Evolutionary conservation across 2,888 invertebrate species (phyloP).

Genomic region (Rhogogaster chlorosoma): DNA sequence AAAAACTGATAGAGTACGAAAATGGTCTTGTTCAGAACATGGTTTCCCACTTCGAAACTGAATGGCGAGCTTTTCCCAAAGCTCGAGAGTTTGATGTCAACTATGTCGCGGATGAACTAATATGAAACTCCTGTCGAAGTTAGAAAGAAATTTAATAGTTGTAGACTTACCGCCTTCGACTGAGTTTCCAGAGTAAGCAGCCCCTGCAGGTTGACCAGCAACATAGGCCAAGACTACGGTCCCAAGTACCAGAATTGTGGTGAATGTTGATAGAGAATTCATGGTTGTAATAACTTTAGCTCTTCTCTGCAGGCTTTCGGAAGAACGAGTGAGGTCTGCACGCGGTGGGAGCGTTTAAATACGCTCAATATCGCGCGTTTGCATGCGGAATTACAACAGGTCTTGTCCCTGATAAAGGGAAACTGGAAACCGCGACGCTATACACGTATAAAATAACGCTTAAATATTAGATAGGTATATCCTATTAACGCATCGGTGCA

Average conservation of each 20-base stretch:
- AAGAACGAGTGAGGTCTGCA: conserved; percentile 41
- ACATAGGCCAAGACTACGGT: conserved; percentile 6
- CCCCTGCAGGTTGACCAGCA: background rate
- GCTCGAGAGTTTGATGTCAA: background rate
- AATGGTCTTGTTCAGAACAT: background rate
- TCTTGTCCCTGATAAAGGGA: conserved; percentile 26
- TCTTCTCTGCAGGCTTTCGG: conserved; percentile 40
- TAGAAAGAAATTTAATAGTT: background rate
- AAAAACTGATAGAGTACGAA: background rate
- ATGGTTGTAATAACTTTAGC: conserved; percentile 22
- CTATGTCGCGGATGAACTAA: background rate
- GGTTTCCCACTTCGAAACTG: background rate
- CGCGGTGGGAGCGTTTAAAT: conserved; percentile 31
- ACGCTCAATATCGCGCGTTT: conserved; percentile 38
- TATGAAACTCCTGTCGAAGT: background rate
- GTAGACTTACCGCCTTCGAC: background rate
- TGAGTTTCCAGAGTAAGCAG: background rate
- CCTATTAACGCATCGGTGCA: conserved; percentile 12
- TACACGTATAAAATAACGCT: conserved; percentile 9
- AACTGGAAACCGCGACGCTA: background rate
- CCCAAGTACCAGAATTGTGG: conserved; percentile 29
- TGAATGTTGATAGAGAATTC: conserved; percentile 23
- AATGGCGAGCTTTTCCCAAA: background rate
- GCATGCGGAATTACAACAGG: conserved; percentile 41
- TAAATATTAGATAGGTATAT: conserved; percentile 34